Evolutionary conservation across 2,797 vertebrate genomes (phyloP).

Genomic region (Argya squamiceps): DNA sequence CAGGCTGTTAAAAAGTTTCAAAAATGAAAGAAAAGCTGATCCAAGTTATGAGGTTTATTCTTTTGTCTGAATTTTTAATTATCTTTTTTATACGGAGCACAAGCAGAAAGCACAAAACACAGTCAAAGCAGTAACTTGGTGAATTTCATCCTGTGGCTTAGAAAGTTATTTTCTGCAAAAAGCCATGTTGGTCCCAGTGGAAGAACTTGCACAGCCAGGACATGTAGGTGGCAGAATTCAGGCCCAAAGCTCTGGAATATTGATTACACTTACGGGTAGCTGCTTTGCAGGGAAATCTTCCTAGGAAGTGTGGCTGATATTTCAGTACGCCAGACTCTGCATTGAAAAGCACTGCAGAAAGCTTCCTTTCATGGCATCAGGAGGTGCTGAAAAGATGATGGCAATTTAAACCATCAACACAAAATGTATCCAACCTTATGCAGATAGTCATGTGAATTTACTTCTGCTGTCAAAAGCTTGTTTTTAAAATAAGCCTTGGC

Average conservation of each 20-base stretch:
- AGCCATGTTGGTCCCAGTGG: not conserved
- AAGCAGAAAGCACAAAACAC: not conserved
- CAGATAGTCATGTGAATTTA: constrained; percentile 42
- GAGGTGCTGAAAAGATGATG: constrained; percentile 47
- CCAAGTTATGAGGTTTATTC: not conserved
- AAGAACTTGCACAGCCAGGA: not conserved
- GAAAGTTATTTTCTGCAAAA: not conserved
- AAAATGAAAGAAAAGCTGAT: constrained; percentile 19
- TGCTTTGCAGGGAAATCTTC: constrained; percentile 3
- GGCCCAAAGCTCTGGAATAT: not conserved
- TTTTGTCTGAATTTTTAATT: constrained; percentile 32
- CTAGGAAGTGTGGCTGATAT: not conserved
- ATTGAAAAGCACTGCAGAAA: not conserved
- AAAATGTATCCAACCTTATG: constrained; percentile 11
- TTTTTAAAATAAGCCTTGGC: constrained; percentile 42
- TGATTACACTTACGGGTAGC: not conserved
- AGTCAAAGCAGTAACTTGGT: not conserved
- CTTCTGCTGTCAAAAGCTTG: constrained; percentile 40
- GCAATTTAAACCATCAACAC: constrained; percentile 47
- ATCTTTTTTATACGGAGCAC: not conserved
- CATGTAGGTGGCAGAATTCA: not conserved
- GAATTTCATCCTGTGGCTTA: not conserved
- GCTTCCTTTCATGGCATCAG: not conserved
- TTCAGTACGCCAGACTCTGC: not conserved
- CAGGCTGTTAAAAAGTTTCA: constrained; percentile 45